Conservation (phyloP, 1,140 invertebrate species). For the Bombus turneri region DNA sequence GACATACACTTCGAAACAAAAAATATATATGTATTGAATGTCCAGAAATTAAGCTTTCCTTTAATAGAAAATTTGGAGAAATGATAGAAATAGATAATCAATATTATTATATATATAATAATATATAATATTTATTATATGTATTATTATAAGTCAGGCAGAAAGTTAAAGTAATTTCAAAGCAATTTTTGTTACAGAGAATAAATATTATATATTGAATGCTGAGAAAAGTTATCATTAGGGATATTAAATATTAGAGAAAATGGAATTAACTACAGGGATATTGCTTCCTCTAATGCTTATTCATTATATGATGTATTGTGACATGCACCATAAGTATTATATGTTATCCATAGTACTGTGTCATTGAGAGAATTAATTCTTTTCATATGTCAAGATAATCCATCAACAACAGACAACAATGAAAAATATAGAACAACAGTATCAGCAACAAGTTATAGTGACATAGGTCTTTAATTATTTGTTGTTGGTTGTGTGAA, state of each 20-base stretch:
- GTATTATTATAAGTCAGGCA: neutral
- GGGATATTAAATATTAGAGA: neutral
- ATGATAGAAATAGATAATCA: constrained; percentile 55
- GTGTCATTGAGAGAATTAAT: constrained; percentile 57
- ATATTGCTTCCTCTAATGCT: constrained; percentile 10
- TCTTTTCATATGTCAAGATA: constrained; percentile 66
- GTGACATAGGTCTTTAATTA: constrained; percentile 53
- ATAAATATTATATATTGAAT: neutral
- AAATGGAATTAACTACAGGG: constrained; percentile 28
- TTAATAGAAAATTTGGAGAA: constrained; percentile 42
- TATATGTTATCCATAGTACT: constrained; percentile 50
- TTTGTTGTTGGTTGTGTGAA: constrained; percentile 58
- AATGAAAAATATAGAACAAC: constrained; percentile 60
- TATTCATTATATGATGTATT: constrained; percentile 69
- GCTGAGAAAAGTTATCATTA: neutral
- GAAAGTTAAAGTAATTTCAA: neutral
- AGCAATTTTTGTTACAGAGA: neutral
- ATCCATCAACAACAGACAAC: constrained; percentile 34
- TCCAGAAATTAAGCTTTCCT: constrained; percentile 51
- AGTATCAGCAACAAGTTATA: constrained; percentile 36
- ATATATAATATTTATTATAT: neutral
- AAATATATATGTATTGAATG: constrained; percentile 38
- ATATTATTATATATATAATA: neutral
- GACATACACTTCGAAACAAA: constrained; percentile 49
- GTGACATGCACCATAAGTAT: constrained; percentile 49